Evolutionary conservation across 2,797 vertebrate genomes (phyloP).

Genomic region (Malurus splendens): DNA sequence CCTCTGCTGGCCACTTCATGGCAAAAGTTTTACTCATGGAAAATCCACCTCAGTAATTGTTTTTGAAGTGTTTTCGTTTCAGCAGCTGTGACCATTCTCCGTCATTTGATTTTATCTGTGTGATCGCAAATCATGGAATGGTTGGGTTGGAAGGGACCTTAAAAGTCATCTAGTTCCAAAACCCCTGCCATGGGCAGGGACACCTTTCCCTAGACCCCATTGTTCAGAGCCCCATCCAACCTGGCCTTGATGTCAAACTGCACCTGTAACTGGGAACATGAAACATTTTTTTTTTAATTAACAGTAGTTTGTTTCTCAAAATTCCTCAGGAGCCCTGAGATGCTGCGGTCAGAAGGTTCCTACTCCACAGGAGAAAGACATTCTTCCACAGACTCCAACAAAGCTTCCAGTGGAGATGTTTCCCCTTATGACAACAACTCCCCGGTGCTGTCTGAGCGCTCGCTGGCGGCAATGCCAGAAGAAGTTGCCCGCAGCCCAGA

Average conservation of each 20-base stretch:
- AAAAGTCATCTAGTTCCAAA: neutral
- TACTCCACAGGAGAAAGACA: constrained; percentile 79
- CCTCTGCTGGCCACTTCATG: constrained; percentile 53
- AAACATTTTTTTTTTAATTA: neutral
- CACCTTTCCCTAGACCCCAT: neutral
- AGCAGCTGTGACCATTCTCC: neutral
- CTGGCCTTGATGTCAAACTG: neutral
- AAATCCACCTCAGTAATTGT: neutral
- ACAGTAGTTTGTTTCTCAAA: constrained; percentile 13
- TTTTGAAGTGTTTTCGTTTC: constrained; percentile 29
- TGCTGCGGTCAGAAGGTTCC: constrained; percentile 72
- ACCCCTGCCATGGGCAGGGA: neutral
- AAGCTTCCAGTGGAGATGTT: constrained; percentile 88
- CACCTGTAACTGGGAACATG: neutral
- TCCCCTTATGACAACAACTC: constrained; percentile 97
- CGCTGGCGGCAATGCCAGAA: constrained; percentile 69
- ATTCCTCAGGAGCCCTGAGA: constrained; percentile 77
- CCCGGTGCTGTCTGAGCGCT: constrained; percentile 82
- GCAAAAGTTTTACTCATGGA: neutral
- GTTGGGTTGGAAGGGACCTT: neutral
- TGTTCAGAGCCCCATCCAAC: neutral
- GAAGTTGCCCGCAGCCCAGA: constrained; percentile 68
- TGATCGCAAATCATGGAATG: neutral
- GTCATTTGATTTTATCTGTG: neutral
- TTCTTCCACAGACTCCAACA: constrained; percentile 86